phyloP scores from a whole-genome alignment of 2,113 vertebrate species.

The Irena cyanogastra region DNA sequence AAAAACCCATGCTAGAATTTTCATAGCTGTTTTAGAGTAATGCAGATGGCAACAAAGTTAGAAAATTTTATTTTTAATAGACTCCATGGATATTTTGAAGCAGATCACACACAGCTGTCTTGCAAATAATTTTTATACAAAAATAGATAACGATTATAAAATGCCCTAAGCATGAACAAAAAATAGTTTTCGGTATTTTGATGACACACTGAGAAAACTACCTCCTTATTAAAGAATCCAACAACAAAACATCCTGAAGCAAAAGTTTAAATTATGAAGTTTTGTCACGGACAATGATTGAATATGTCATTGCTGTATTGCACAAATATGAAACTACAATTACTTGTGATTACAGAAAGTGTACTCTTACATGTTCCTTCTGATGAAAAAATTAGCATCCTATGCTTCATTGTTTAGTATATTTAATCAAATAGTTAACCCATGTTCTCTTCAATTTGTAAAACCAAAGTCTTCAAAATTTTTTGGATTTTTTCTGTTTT shows the following conservation, averaged over 20 bases:
- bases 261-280: background rate
- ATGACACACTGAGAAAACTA: background rate
- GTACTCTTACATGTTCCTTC: background rate
- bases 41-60: background rate
- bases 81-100: background rate
- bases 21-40: background rate
- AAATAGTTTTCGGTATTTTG: background rate
- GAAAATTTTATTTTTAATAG: background rate
- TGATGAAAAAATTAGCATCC: background rate
- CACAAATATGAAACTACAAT: background rate
- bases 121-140: background rate
- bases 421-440: background rate
- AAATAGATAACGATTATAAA: background rate
- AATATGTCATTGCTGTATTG: background rate
- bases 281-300: background rate
- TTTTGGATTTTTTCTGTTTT: background rate
- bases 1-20: background rate
- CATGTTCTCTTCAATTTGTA: background rate
- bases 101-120: background rate
- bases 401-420: fast-evolving
- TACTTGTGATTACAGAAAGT: background rate
- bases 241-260: background rate
- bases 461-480: background rate
- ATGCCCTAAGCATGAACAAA: background rate
- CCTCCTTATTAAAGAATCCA: background rate